phyloP scores from a whole-genome alignment of 35 echinoderm and acorn worm genomes.

The Apostichopus parvimensis region DNA sequence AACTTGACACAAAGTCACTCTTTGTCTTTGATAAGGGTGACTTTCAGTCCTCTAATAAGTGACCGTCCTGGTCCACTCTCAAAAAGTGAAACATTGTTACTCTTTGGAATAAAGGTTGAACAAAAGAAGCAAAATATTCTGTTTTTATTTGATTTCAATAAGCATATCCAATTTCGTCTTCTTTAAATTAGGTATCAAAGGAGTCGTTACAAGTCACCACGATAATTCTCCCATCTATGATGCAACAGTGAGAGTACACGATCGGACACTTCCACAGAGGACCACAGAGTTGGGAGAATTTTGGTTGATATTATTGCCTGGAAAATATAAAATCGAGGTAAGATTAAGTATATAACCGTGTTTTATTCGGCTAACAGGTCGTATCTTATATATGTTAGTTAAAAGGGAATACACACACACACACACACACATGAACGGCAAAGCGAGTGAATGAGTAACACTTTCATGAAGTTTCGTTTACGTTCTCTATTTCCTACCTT shows the following conservation, averaged over 20 bases:
- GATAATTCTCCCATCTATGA: constrained; percentile 41
- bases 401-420: no score
- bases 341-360: neutral
- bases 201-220: constrained; percentile 47
- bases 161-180: no score
- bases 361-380: no score
- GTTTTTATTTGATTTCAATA: neutral
- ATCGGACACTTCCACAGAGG: constrained; percentile 37
- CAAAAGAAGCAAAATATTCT: neutral
- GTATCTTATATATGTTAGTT: no score
- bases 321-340: constrained; percentile 73
- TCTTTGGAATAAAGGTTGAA: neutral
- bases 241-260: constrained; percentile 64
- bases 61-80: no score
- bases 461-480: no score
- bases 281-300: constrained; percentile 74
- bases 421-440: no score
- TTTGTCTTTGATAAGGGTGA: no score
- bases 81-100: neutral
- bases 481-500: neutral
- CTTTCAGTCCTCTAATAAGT: no score
- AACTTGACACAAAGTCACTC: no score
- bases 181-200: constrained; percentile 68
- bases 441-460: no score
- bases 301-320: constrained; percentile 83